A percentile compares a stretch with the other conserved stretches of the same genome.
These are phyloP conservation scores for Thunnus maccoyii DNA, from an alignment of 2,113 vertebrate species.

Conservation along the genomic window DNA sequence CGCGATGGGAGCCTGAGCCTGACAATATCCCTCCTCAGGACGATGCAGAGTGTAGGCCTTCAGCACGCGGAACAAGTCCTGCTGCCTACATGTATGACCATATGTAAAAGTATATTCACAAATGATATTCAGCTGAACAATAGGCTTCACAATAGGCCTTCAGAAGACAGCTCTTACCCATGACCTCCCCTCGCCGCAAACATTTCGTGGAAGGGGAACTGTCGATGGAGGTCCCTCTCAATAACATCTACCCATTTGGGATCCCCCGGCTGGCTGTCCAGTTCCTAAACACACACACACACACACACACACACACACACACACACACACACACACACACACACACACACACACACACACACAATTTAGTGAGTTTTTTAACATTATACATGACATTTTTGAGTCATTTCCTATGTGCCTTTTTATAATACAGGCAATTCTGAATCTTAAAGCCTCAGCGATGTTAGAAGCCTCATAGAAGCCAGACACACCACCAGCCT, in stretches of 20 bases:
- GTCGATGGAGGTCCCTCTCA: slow-evolving; percentile 95
- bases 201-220: slow-evolving; percentile 99
- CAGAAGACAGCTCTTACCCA: slow-evolving; percentile 83
- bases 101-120: neutral
- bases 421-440: neutral
- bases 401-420: neutral
- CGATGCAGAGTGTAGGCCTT: slow-evolving; percentile 96
- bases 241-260: slow-evolving; percentile 97
- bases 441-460: neutral
- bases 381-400: neutral
- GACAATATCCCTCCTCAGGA: slow-evolving; percentile 98
- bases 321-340: neutral
- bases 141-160: neutral
- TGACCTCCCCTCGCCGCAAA: slow-evolving; percentile 95
- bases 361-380: neutral
- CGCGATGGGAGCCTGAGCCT: slow-evolving; percentile 96
- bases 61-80: slow-evolving; percentile 94
- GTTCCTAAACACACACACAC: slow-evolving; percentile 82
- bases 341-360: neutral
- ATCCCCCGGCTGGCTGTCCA: slow-evolving; percentile 90
- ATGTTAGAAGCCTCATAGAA: neutral
- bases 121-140: neutral
- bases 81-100: slow-evolving; percentile 85
- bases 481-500: neutral
- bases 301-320: neutral